phyloP scores from a whole-genome alignment of 2,797 vertebrate species.

The Aquila chrysaetos region DNA sequence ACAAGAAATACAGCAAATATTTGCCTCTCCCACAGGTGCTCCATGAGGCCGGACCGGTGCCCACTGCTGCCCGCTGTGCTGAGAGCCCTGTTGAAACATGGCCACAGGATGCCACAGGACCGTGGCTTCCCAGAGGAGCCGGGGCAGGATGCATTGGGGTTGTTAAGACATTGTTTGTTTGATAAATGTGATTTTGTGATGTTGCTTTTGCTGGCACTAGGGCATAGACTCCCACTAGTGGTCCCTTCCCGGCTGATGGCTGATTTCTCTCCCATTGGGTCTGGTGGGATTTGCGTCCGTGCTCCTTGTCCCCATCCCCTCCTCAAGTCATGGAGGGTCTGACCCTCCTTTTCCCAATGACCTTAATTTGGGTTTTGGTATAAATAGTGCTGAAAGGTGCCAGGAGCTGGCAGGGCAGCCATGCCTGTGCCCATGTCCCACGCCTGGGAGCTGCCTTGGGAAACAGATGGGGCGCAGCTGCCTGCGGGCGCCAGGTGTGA shows the following conservation, averaged over 20 bases:
- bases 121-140: background rate
- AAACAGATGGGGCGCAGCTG: background rate
- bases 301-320: background rate
- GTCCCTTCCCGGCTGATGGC: background rate
- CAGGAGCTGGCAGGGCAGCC: background rate
- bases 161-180: background rate
- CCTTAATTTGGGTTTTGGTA: background rate
- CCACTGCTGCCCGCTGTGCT: background rate
- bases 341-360: background rate
- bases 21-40: background rate
- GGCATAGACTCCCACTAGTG: background rate
- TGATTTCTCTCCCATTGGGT: background rate
- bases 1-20: background rate
- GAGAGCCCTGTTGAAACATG: rapidly evolving
- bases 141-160: background rate
- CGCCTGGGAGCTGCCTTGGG: background rate
- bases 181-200: background rate
- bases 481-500: rapidly evolving
- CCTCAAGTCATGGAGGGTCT: rapidly evolving
- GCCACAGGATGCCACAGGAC: rapidly evolving
- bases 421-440: rapidly evolving
- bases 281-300: rapidly evolving
- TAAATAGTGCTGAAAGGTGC: background rate
- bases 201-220: background rate
- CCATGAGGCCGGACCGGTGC: rapidly evolving